Evolutionary conservation across 2,797 vertebrate genomes (phyloP).

Genomic region (Cebuella pygmaea): DNA sequence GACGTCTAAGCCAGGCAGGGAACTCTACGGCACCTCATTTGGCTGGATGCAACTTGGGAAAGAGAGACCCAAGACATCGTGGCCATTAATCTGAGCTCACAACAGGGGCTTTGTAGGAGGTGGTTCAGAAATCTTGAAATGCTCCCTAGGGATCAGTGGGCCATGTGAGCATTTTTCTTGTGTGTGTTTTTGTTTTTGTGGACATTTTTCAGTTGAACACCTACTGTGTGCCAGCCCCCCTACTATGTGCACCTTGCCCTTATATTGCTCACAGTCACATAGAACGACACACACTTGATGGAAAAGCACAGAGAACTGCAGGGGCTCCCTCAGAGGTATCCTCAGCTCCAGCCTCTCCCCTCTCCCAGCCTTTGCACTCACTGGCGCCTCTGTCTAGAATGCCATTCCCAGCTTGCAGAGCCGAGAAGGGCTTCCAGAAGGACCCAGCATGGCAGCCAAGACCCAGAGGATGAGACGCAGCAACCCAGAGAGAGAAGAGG

Average conservation of each 20-base stretch:
- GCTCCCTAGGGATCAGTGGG: not conserved
- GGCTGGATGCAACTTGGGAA: not conserved
- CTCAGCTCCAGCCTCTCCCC: too few relatives aligned
- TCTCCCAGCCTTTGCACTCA: too few relatives aligned
- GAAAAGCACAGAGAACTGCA: not conserved
- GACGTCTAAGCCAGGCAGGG: not conserved
- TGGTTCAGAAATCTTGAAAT: not conserved
- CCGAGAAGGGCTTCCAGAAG: accelerated
- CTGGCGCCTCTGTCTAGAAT: too few relatives aligned
- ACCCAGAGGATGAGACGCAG: not conserved
- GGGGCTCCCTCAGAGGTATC: not conserved
- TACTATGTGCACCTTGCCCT: not conserved
- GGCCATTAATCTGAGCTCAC: not conserved
- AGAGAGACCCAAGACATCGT: not conserved
- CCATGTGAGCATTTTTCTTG: not conserved
- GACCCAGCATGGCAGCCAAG: accelerated
- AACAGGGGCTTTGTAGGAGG: not conserved
- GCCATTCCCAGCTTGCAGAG: not conserved
- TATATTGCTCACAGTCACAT: too few relatives aligned
- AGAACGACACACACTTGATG: not conserved
- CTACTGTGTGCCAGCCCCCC: not conserved
- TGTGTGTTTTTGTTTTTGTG: too few relatives aligned
- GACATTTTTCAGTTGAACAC: not conserved
- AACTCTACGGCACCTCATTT: not conserved
- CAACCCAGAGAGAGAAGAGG: not conserved